Evolutionary conservation across 2,113 vertebrate genomes (phyloP), one percentile per base, ranked within the genome.

Genomic region (Anser brachyrhynchus): DNA sequence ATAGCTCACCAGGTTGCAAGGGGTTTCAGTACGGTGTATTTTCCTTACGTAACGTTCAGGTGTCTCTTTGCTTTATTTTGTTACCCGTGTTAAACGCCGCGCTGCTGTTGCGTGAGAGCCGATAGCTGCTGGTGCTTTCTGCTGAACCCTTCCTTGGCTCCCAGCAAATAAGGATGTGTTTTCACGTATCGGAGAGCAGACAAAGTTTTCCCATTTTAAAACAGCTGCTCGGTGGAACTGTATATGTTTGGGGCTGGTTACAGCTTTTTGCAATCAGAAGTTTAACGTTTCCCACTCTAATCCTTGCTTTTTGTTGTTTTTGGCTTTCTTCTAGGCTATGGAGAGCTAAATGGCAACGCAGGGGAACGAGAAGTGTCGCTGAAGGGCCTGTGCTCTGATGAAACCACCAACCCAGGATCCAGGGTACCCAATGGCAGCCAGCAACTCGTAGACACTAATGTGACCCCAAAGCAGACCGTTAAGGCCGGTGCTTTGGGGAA

Each of bases 381-480:
- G 78, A 98, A 98, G 96, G 97, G 78, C 91, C 93, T 98, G 90
- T 95, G 95, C 93, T 96, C 97, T 76, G 97, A 98, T 84, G 98
- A 98, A 96, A 66, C 96, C 57, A 71, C 97, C 65, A 44, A 78
- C 94, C 97, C 98, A 43, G 93, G 96, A 96, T 98, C 98, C 87
- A 97, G 97, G 90, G 98, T 98, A 73, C 94, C 98, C 93, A 98
- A 98, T 96, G 98, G 98, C 96, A 98, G 97, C 97, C 98, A 98
- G 97, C 97, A 98, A 96, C 93, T 94, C 3, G 82, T 88, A 96
- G 98, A 98, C 91, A 65, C 97, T 86, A 97, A 92, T 23, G 88
- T 58, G 75, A 65, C 96, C 78, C 89, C 97, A 57, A 98, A 98
- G 91, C 98, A 97, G 96, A 89, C 97, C 43, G 92, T 97, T 91